phyloP scores from a whole-genome alignment of 2,113 vertebrate species.

The Euleptes europaea region DNA sequence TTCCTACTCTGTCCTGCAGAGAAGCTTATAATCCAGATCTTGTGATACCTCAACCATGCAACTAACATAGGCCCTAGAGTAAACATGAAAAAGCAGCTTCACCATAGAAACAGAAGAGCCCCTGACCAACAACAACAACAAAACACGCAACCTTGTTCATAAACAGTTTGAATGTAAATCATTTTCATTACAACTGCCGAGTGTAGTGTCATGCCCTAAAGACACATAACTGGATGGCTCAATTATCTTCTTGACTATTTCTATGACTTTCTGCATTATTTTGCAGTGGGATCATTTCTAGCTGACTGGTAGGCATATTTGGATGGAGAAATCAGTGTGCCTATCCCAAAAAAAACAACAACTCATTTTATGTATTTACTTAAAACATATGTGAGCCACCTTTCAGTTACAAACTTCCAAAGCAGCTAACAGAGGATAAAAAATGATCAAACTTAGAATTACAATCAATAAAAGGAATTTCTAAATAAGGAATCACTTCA shows the following conservation, averaged over 20 bases:
- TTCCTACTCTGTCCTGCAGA: neutral
- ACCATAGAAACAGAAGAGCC: neutral
- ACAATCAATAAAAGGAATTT: no score
- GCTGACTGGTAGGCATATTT: neutral
- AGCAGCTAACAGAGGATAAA: no score
- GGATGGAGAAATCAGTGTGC: neutral
- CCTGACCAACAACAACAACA: neutral
- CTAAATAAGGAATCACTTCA: no score
- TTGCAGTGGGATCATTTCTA: neutral
- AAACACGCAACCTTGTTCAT: neutral
- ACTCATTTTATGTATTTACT: neutral
- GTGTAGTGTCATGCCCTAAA: neutral
- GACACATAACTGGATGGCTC: neutral
- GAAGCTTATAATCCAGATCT: conserved; percentile 6
- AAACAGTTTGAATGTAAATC: neutral
- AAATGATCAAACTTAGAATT: no score
- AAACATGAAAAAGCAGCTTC: neutral
- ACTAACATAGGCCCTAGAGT: neutral
- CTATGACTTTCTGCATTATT: neutral
- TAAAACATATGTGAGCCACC: no score
- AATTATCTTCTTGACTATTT: neutral
- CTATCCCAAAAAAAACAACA: neutral
- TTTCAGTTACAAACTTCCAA: no score
- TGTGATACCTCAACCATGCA: neutral
- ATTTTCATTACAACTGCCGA: neutral